Base-by-base conservation (phyloP, 2,888 invertebrate species). In the Cheilosia soror region DNA sequence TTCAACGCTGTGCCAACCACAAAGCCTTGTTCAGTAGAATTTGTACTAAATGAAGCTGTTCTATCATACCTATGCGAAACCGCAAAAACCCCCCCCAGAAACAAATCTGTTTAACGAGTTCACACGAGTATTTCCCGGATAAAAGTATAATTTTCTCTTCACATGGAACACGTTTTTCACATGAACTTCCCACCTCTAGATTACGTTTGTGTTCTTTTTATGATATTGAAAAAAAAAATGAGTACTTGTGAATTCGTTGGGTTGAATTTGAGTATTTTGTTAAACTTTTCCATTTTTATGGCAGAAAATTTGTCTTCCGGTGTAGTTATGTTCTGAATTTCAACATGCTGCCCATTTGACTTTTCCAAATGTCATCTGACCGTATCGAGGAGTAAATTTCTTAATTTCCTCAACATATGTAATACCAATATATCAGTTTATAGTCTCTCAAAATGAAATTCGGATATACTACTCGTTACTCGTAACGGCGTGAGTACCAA, bases 121-220 rank as follows among this genome's bases (percentile, higher is more conserved):
- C 53, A 44, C 44, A 68, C 53, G 44, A 42, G 29, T 57, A 55
- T 57, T 57, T 57, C 57, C 55, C 55, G 42, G 29, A 42, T 27
- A 42, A 68, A 42, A 55, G 40, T 31, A 33, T 29, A 13, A 27
- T 47, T 71, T 55, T 47, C 37, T 37, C 37, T 37, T 37, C 11
- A 37, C 37, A 37, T 37, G 9, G 9, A 33, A 47, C 47, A 58
- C 58, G 58, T 58, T 58, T 58, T 25, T 31, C 47, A 37, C 55
- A 55, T 42, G 31, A 57, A 44, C 53, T 7, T 55, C 29, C 31
- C 33, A 69, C 57, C 57, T 71, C 37, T 69, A 20, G 25, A 55
- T 20, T 42, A 55, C 53, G 42, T 29, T 44, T 47, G 47, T 37
- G 5, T 25, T 27, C 7, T 42, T 27, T 60, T 60, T 44, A 44